phyloP scores from a whole-genome alignment of 2,113 vertebrate species.

The Ardeotis arabs region DNA sequence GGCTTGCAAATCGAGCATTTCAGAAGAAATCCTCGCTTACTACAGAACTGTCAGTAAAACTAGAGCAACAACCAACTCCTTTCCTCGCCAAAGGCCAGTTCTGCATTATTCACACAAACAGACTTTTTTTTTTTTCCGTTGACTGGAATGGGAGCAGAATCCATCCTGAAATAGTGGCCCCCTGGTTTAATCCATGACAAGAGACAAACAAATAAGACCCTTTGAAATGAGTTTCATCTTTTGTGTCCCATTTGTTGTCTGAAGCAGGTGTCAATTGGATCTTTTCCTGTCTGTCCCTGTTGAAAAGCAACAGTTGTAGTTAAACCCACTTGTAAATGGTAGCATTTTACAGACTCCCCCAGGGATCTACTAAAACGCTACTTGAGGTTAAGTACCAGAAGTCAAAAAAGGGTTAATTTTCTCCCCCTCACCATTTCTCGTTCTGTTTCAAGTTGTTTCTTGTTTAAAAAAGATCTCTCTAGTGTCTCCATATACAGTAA shows the following conservation, averaged over 20 bases:
- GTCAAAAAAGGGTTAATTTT: conserved; percentile 37
- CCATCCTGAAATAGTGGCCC: neutral
- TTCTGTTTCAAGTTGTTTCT: conserved; percentile 14
- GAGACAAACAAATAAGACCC: conserved; percentile 70
- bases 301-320: conserved; percentile 43
- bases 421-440: neutral
- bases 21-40: neutral
- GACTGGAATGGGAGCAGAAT: conserved; percentile 11
- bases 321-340: conserved; percentile 65
- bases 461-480: conserved; percentile 37
- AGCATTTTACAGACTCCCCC: conserved; percentile 27
- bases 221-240: conserved; percentile 70
- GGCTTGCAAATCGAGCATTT: conserved; percentile 71
- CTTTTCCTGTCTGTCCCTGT: conserved; percentile 38
- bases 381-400: conserved; percentile 13
- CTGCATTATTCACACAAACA: neutral
- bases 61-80: neutral
- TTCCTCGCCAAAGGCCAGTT: conserved; percentile 2
- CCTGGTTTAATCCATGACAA: conserved; percentile 37
- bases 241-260: conserved; percentile 74
- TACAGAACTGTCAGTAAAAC: conserved; percentile 57
- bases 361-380: neutral
- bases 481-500: conserved; percentile 29
- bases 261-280: conserved; percentile 70
- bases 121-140: neutral